Percentiles rank a stretch among this genome's conserved stretches.
Evolutionary conservation across 2,797 vertebrate species (phyloP).

Genomic region (Yasuhikotakia modesta): DNA sequence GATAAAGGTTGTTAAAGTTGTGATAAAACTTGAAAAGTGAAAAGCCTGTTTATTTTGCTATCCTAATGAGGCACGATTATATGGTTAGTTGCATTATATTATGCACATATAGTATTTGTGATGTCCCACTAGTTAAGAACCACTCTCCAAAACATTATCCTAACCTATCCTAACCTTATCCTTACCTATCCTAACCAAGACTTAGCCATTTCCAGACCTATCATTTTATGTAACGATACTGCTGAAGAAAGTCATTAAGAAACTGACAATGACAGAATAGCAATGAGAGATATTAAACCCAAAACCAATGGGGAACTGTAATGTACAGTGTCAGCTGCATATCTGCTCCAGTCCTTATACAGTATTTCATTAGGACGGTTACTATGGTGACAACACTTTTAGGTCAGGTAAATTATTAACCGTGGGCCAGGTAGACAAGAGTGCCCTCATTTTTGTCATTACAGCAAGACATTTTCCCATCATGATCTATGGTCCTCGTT

Average conservation of each 20-base stretch:
- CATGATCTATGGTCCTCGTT: constrained; percentile 32
- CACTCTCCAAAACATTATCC: too few relatives aligned
- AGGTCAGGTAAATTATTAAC: constrained; percentile 59
- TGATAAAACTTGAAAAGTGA: too few relatives aligned
- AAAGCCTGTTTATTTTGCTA: too few relatives aligned
- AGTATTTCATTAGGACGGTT: constrained; percentile 55
- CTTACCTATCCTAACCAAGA: neutral
- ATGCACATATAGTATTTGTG: too few relatives aligned
- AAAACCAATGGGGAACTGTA: constrained; percentile 19
- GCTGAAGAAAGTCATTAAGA: neutral
- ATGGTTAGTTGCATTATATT: too few relatives aligned
- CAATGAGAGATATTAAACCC: constrained; percentile 2
- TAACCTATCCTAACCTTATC: too few relatives aligned
- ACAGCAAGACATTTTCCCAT: constrained; percentile 32
- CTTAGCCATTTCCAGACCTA: neutral
- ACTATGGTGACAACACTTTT: constrained; percentile 54
- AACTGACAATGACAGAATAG: neutral
- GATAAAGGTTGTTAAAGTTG: too few relatives aligned
- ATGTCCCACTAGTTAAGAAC: too few relatives aligned
- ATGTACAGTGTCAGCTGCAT: constrained; percentile 20
- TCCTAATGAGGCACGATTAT: too few relatives aligned
- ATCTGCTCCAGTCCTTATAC: constrained; percentile 28
- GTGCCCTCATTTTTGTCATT: constrained; percentile 43
- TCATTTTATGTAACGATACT: neutral
- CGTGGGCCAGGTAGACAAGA: constrained; percentile 23